These are phyloP conservation scores for Acanthiza pusilla DNA, from an alignment of 2,797 vertebrate genomes.

Conservation along the genomic window DNA sequence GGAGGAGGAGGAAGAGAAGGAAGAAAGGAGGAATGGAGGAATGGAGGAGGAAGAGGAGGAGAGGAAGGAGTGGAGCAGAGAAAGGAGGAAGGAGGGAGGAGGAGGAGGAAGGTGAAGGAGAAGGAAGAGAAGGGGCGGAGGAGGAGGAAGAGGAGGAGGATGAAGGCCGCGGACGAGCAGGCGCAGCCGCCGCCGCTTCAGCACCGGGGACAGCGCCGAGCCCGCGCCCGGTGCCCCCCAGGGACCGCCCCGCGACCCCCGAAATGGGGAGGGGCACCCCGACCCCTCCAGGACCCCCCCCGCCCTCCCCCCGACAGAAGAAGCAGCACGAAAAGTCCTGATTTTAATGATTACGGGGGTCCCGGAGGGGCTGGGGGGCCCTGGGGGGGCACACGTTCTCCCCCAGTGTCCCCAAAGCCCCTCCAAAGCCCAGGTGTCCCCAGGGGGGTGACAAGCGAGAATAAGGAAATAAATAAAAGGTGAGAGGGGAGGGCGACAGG, in stretches of 20 bases:
- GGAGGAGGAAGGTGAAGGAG: neutral
- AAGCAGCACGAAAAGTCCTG: neutral
- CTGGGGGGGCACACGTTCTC: too few relatives aligned
- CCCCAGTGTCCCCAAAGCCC: neutral
- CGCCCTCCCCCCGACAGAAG: neutral
- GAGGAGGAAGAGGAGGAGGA: neutral
- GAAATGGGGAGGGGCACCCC: neutral
- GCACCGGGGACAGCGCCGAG: neutral
- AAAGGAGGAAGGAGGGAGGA: neutral
- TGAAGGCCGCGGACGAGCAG: neutral
- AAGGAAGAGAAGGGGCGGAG: neutral
- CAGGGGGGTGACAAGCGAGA: neutral
- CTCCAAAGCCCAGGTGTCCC: neutral
- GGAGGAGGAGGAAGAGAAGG: neutral
- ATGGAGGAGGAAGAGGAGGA: neutral
- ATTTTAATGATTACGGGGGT: neutral
- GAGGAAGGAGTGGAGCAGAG: neutral
- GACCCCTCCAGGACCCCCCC: neutral
- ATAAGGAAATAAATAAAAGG: neutral
- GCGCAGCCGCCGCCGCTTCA: neutral
- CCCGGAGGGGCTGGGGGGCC: neutral
- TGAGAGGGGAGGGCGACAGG: neutral
- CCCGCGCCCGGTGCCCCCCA: neutral
- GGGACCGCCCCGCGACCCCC: neutral
- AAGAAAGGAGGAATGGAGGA: neutral